Evolutionary conservation across 1,140 invertebrate genomes (phyloP).

Genomic region (Wasmannia auropunctata): DNA sequence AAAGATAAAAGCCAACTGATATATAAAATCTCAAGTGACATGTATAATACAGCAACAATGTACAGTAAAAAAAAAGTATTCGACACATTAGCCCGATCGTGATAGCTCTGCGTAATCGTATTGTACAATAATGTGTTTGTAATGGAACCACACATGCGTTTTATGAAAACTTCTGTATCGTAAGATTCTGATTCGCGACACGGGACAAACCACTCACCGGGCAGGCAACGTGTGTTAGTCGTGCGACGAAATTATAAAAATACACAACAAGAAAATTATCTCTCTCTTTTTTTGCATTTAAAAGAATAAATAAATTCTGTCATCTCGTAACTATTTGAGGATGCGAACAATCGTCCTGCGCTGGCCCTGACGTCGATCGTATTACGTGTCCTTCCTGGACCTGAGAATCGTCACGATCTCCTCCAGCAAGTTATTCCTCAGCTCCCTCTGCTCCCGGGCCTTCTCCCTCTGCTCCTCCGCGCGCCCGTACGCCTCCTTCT

Average conservation of each 20-base stretch:
- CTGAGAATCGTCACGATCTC: constrained; percentile 12
- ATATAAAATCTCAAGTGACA: not conserved
- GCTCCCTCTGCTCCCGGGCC: constrained; percentile 17
- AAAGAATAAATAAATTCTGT: constrained; percentile 46
- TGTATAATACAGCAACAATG: not conserved
- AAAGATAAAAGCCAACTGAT: not conserved
- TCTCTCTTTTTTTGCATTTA: not conserved
- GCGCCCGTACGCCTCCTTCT: constrained; percentile 12
- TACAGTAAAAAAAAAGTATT: not conserved
- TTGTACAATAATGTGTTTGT: no score
- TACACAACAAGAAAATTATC: not conserved
- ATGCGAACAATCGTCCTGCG: not conserved
- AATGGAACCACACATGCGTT: no score
- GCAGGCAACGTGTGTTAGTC: not conserved
- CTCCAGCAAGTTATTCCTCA: not conserved
- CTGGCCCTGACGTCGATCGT: not conserved
- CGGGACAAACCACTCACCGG: not conserved
- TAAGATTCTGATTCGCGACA: not conserved
- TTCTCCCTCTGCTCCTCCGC: constrained; percentile 22
- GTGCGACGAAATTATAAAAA: constrained; percentile 1
- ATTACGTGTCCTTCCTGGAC: constrained; percentile 27
- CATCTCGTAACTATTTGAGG: constrained; percentile 14
- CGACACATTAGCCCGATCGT: not conserved
- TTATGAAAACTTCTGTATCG: no score
- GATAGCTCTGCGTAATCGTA: not conserved